Base-by-base conservation (phyloP, 2,113 vertebrate genomes). In the Pituophis catenifer region DNA sequence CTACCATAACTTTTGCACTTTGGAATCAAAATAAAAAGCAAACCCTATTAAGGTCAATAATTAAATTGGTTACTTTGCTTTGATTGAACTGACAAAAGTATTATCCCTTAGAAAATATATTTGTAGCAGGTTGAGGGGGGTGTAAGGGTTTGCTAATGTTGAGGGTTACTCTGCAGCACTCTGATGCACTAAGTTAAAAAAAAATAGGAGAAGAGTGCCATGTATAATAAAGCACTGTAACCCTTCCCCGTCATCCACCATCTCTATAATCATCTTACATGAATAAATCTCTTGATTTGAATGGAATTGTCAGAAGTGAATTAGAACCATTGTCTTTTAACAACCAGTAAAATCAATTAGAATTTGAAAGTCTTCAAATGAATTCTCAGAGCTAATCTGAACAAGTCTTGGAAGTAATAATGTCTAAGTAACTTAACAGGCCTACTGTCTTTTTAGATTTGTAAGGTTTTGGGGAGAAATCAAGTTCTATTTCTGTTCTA, bases 401-500 rank as follows among this genome's bases (percentile, higher is more conserved):
- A 55, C 88, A 59, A 93, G 91, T 5, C 6, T 55, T 13, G 86
- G 13, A 94, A 92, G 88, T 8, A 87, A 94, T 26, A 19, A 0
- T 91, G 4, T 86, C 8, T 52, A 9, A 90, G 92, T 55, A 23
- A 87, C 24, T 62, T 70, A 91, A 88, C 8, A 93, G 65, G 3
- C 48, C 23, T 52, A 0, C n/a, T 5, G 57, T 44, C 19, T 93
- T 17, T 89, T 9, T 81, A 52, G 23, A 6, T 62, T 5, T 91
- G 29, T 38, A 8, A 54, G 91, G 92, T 90, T 12, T 90, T 95
- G 88, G 55, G 86, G 11, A 44, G 88, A 81, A 91, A 59, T 86
- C 19, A 96, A 54, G n/a, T 93, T 58, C 89, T 92, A 55, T 91
- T 94, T 94, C 55, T 90, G 55, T 65, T 89, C n/a, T 23, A 52